Evolutionary conservation across 2,888 invertebrate genomes (phyloP), one percentile per base, ranked within the genome.

Genomic region (Tipula unca): DNA sequence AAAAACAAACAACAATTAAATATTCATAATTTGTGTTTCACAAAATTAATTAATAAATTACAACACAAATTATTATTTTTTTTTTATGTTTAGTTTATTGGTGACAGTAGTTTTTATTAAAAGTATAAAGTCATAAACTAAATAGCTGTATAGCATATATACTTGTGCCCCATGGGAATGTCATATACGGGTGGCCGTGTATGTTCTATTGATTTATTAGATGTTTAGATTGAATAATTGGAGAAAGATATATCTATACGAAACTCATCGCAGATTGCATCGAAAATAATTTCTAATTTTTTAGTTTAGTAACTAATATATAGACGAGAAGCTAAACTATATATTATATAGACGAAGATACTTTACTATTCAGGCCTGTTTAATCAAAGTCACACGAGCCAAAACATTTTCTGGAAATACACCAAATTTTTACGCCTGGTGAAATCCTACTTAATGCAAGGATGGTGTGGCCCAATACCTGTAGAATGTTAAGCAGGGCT

Each of bases 31-130:
- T 69, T 69, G 69, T 69, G 69, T 69, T 69, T 69, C 1, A 69
- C 20, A 69, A 69, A 69, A 69, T 69, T 69, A 69, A 69, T 69
- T 69, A 69, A 69, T 69, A 69, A 69, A 69, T 69, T 69, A 69
- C 25, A 69, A 69, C 69, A 69, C 10, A 69, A 69, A 69, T 25
- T 69, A 25, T 25, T 25, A 13, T 69, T 25, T 6, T 69, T 69
- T 69, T 32, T 17, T n/a, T 48, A 8, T 20, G 8, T 20, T 10
- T 13, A 13, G 69, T 69, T 69, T 69, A 69, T 69, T 69, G 69
- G 25, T 69, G 69, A 69, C 69, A 69, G 69, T 69, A 69, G 69
- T 69, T 69, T 69, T 69, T 69, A 25, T 69, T 20, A 25, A 25
- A n/a, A 69, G 10, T 69, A 25, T 69, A 25, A 69, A 25, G 25